A percentile compares a stretch with the other conserved stretches of the same genome.
Conservation (phyloP, 2,888 invertebrate genomes). For the Sarcophaga caerulescens region DNA sequence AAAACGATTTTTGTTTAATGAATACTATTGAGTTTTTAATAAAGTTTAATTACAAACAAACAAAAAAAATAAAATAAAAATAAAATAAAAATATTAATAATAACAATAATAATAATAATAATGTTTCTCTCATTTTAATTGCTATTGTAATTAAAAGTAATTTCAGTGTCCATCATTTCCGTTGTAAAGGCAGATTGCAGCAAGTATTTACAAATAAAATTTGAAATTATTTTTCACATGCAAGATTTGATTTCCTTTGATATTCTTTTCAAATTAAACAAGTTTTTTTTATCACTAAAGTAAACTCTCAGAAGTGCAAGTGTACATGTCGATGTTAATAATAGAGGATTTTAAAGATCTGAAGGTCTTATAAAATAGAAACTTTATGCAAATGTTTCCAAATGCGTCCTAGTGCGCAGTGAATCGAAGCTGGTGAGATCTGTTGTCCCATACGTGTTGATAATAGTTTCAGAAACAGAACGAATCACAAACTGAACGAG, state of each 20-base stretch:
- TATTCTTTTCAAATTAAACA: not conserved
- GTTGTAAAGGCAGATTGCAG: conserved; percentile 18
- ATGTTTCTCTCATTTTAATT: not conserved
- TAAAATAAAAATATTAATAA: not conserved
- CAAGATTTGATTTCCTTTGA: conserved; percentile 25
- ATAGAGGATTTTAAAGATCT: no score
- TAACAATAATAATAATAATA: no score
- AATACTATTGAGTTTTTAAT: conserved; percentile 68
- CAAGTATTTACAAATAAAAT: conserved; percentile 49
- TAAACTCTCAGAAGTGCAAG: no score
- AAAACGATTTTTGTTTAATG: conserved; percentile 70
- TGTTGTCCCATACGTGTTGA: no score
- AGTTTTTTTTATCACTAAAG: no score
- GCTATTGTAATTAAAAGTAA: conserved; percentile 41
- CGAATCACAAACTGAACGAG: no score
- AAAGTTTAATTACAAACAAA: conserved; percentile 43
- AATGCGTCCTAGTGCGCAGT: no score
- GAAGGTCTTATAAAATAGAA: no score
- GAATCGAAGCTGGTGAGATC: no score
- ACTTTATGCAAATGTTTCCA: no score
- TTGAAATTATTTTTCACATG: conserved; percentile 48
- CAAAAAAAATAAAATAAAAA: conserved; percentile 20
- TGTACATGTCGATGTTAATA: no score
- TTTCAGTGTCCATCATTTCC: conserved; percentile 55
- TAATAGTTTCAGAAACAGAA: no score